Conservation (phyloP, 2,797 vertebrate genomes). For the Taenioides sp. region DNA sequence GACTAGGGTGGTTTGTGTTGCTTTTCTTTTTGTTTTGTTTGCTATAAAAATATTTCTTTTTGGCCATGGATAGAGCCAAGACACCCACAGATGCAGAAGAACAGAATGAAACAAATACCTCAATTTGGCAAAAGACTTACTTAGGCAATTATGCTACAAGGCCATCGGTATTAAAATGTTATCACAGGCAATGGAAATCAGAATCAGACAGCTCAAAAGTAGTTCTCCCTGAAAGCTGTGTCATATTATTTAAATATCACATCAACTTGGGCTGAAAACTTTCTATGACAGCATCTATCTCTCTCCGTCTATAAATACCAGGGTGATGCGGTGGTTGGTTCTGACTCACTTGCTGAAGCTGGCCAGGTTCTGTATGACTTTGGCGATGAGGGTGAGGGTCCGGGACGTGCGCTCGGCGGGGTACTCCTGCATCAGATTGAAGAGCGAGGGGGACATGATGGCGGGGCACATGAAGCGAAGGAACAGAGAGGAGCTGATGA, state of each 20-base stretch:
- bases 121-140: too few species aligned
- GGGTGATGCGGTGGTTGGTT: conserved; percentile 6
- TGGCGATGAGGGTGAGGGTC: conserved; percentile 96
- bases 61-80: too few species aligned
- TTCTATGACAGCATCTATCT: neutral
- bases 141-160: too few species aligned
- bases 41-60: too few species aligned
- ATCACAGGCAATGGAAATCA: neutral
- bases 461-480: conserved; percentile 96
- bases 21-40: too few species aligned
- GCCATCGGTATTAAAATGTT: neutral
- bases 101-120: too few species aligned
- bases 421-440: conserved; percentile 95
- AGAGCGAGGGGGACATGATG: conserved; percentile 96
- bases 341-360: conserved; percentile 95
- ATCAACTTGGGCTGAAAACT: neutral
- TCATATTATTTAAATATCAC: conserved; percentile 1
- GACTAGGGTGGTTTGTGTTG: too few species aligned
- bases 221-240: neutral
- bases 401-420: conserved; percentile 93
- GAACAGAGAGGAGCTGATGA: conserved; percentile 96
- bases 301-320: conserved; percentile 28
- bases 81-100: too few species aligned
- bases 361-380: conserved; percentile 99
- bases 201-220: neutral